Conservation (phyloP, 2,113 vertebrate species). For the Megalops atlanticus region DNA sequence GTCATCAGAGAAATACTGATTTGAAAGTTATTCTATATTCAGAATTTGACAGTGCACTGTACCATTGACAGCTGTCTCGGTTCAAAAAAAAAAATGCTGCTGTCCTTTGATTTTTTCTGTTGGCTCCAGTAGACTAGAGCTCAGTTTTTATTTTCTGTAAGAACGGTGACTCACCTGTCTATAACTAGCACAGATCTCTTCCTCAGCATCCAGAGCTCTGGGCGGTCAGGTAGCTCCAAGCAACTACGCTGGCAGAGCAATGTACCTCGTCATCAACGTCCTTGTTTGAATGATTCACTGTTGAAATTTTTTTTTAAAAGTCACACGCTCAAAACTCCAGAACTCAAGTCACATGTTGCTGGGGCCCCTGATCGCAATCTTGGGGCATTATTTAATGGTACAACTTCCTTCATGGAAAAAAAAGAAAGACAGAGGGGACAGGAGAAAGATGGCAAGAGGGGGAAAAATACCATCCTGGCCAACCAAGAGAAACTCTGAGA, state of each 20-base stretch:
- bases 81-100: background rate
- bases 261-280: background rate
- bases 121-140: background rate
- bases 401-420: no score
- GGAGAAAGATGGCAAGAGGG: background rate
- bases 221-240: background rate
- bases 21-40: no score
- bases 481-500: background rate
- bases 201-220: background rate
- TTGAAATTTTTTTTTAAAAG: no score
- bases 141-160: background rate
- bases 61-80: background rate
- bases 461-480: background rate
- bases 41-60: no score
- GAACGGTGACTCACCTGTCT: background rate
- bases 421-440: background rate
- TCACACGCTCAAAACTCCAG: no score
- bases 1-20: no score
- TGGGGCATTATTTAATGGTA: no score
- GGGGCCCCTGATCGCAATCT: no score
- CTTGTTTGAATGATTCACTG: background rate
- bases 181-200: background rate
- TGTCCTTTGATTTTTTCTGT: background rate
- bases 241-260: background rate
- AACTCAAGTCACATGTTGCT: no score